Base-by-base conservation (phyloP, 2,113 vertebrate species). In the Galeopterus variegatus region DNA sequence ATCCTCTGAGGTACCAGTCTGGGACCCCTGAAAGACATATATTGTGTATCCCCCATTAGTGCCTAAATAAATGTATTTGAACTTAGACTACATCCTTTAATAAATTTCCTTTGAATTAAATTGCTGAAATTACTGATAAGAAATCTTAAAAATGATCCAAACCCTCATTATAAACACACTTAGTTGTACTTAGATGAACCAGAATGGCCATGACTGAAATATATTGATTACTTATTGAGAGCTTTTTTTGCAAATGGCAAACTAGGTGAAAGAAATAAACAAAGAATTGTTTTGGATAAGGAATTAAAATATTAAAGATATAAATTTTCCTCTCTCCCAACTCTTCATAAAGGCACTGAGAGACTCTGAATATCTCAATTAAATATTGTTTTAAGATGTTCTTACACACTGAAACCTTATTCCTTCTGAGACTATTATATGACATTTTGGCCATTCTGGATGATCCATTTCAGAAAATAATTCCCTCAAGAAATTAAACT, bases 401-500 rank as follows among this genome's bases (percentile, higher is more conserved):
- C 26, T 85, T 77, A 73, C 10, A 24, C 17, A 21, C 36, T 79
- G 21, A 84, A 69, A 73, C 6, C 21, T 56, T 58, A 90, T 96
- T 87, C 67, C 93, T 93, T 85, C 52, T 41, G 41, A 95, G 65
- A 60, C 41, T 64, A 54, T 72, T 91, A 24, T 45, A 87, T 75
- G 69, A 73, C 56, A 95, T 82, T 84, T 94, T 93, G 79, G 85
- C 36, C 70, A 84, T 69, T 91, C 60, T 12, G 36, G 31, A 86
- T 85, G 69, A 95, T 50, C 33, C 28, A 91, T 70, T 80, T 93
- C 70, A 33, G 70, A 96, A 73, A 62, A 91, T 81, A 92, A 95
- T 65, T 95, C 84, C 64, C 45, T 90, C 50, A 96, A 91, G 85
- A 97, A 97, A 97, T 83, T 91, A 98, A 86, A 91, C 52, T 64